Evolutionary conservation across 2,113 vertebrate genomes (phyloP).

Genomic region (Scatophagus argus): DNA sequence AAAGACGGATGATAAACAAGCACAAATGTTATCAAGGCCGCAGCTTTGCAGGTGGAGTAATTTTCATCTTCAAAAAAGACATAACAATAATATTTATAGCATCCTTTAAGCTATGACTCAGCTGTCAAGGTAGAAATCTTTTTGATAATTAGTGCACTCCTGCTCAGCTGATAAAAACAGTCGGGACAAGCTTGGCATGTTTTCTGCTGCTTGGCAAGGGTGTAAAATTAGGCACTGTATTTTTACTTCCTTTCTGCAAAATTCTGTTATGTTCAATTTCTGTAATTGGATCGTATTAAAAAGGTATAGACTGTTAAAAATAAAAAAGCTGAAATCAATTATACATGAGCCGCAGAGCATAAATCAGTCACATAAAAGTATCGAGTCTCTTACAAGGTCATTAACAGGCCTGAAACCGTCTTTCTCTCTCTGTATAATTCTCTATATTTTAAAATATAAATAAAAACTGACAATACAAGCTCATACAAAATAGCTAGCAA

Average conservation of each 20-base stretch:
- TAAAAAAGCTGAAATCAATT: constrained; percentile 10
- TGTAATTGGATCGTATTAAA: neutral
- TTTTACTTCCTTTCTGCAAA: neutral
- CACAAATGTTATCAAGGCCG: constrained; percentile 28
- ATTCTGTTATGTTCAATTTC: neutral
- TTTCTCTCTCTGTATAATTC: no score
- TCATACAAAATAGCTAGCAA: neutral
- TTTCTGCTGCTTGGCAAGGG: neutral
- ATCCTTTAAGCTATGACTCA: constrained; percentile 12
- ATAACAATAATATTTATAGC: constrained; percentile 13
- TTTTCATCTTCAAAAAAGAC: no score
- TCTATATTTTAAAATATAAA: neutral
- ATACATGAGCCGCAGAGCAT: neutral
- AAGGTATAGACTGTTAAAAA: neutral
- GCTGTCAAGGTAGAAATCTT: neutral
- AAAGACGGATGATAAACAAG: constrained; percentile 48
- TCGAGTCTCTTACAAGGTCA: neutral
- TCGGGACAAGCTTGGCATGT: neutral
- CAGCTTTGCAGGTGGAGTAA: constrained; percentile 29
- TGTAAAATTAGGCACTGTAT: neutral
- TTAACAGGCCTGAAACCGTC: constrained; percentile 18
- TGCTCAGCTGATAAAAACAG: neutral
- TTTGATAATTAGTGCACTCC: constrained; percentile 16
- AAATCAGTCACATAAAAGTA: neutral
- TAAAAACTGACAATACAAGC: neutral